Base-by-base conservation (phyloP, 2,797 vertebrate genomes). In the Philypnodon macrostomus region DNA sequence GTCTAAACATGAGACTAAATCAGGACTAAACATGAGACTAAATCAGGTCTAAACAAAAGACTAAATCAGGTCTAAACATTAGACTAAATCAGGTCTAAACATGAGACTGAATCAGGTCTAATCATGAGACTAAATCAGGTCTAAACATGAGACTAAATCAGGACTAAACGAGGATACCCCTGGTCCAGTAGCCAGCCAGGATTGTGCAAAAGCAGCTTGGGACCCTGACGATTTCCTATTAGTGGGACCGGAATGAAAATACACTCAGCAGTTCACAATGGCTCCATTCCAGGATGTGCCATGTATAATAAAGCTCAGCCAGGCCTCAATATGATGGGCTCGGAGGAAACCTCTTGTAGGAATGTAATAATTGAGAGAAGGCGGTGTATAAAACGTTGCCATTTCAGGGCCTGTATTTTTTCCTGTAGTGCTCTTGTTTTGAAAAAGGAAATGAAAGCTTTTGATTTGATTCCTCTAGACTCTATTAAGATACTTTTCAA, bases 241-340 rank as follows among this genome's bases (percentile, higher is more conserved):
- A 53, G 64, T 48, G 54, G 60, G 67, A 53, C 23, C 58, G 47
- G 63, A 73, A 66, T 68, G 69, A 76, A 76, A 76, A 78, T 77
- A 67, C 42, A 57, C 73, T 78, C 66, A 27, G 58, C 51, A 54
- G 34, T 55, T 49, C 55, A 63, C 79, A 73, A 53, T 77, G 78
- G 79, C 70, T 80, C 68, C 58, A 48, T 70, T 84, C 73, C 77
- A 79, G 68, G 58, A 71, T 41, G 65, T 73, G 71, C 71, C 75
- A 63, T 59, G 58, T 71, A 78, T 78, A 77, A 73, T 84, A 73
- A 84, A 68, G 56, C 76, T 63, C 14, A 58, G 63, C 74, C 49
- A 49, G 30, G 68, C 64, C 23, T 73, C 72, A 52, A 36, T 70
- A 56, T 64, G 77, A 79, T 59, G 57, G 57, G 56, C 72, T 85